A percentile compares a stretch with the other conserved stretches of the same genome.
Evolutionary conservation across 2,113 vertebrate species (phyloP).

Genomic region (Cottus gobio): DNA sequence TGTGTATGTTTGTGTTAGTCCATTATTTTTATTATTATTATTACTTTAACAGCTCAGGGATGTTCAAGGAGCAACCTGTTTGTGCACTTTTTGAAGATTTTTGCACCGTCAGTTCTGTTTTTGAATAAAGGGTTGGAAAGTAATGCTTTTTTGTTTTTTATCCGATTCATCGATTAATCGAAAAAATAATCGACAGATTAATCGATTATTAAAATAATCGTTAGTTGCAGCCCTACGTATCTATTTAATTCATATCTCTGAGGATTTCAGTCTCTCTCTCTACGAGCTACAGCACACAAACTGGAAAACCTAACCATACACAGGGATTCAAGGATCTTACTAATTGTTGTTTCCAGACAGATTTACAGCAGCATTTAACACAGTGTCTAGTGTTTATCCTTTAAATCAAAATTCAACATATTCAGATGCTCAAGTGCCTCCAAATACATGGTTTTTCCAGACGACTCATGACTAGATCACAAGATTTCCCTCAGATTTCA

Average conservation of each 20-base stretch:
- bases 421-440: background rate
- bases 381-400: background rate
- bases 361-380: background rate
- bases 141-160: too few relatives aligned
- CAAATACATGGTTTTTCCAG: background rate
- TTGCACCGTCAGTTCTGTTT: too few relatives aligned
- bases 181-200: too few relatives aligned
- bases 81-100: too few relatives aligned
- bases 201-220: too few relatives aligned
- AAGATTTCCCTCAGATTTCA: slow-evolving; percentile 20
- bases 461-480: slow-evolving; percentile 9
- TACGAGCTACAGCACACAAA: slow-evolving; percentile 17
- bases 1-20: too few relatives aligned
- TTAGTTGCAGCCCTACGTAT: too few relatives aligned
- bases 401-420: background rate
- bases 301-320: background rate
- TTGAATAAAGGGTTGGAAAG: too few relatives aligned
- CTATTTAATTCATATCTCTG: slow-evolving; percentile 34
- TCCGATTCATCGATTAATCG: too few relatives aligned
- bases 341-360: slow-evolving; percentile 26
- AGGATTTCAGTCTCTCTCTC: slow-evolving; percentile 8
- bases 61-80: too few relatives aligned
- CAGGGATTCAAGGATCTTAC: slow-evolving; percentile 14
- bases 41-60: too few relatives aligned
- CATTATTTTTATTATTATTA: too few relatives aligned